Evolutionary conservation across 2,888 invertebrate genomes (phyloP).

Genomic region (Hesperia comma): DNA sequence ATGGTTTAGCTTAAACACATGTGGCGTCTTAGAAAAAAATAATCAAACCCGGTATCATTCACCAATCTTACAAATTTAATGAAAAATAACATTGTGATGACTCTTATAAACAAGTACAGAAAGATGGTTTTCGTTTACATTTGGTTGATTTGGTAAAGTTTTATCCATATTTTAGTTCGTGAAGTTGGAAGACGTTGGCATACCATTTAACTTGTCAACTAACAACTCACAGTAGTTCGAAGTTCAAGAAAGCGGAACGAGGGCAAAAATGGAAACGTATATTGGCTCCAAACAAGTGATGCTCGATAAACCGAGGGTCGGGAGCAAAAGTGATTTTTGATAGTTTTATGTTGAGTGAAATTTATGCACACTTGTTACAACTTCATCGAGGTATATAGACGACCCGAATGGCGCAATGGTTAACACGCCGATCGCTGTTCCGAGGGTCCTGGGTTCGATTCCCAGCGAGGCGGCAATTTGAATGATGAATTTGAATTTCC

Average conservation of each 20-base stretch:
- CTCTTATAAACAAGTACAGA: background rate
- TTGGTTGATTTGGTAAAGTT: background rate
- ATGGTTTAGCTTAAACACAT: too few species aligned
- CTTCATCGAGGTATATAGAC: background rate
- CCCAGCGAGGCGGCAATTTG: too few species aligned
- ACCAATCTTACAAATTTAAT: too few species aligned
- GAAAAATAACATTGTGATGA: too few species aligned
- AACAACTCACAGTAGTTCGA: conserved; percentile 14
- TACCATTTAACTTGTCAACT: conserved; percentile 20
- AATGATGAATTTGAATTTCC: too few species aligned
- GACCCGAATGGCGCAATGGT: too few species aligned
- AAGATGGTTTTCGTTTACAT: conserved; percentile 10
- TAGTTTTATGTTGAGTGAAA: conserved; percentile 12
- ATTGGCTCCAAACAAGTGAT: conserved; percentile 15
- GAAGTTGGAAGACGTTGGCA: conserved; percentile 4
- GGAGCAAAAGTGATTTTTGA: conserved; percentile 12
- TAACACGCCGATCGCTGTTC: too few species aligned
- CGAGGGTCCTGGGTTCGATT: too few species aligned
- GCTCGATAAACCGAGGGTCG: conserved; percentile 18
- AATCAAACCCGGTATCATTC: too few species aligned
- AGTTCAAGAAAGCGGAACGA: conserved; percentile 3
- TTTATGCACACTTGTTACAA: conserved; percentile 4
- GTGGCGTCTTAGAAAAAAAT: too few species aligned
- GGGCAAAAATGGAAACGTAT: conserved; percentile 24
- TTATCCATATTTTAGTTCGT: conserved; percentile 6